Percentiles rank a stretch among this genome's conserved stretches.
These are phyloP conservation scores for Microcebus murinus DNA, from an alignment of 2,113 vertebrate genomes.

Conservation along the genomic window DNA sequence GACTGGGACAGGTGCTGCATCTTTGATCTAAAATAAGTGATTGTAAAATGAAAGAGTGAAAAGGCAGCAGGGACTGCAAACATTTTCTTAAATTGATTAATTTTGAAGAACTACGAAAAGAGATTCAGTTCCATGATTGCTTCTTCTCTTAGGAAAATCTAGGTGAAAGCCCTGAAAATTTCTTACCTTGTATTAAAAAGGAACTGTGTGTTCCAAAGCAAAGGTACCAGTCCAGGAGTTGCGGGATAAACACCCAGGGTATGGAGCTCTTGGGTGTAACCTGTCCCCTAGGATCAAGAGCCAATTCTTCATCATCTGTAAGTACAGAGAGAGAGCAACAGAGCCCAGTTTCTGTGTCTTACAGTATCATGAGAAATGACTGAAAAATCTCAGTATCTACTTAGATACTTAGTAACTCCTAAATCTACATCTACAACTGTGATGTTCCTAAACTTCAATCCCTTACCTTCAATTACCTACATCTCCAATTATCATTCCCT, in stretches of 20 bases:
- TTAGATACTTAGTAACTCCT: background rate
- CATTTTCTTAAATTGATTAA: background rate
- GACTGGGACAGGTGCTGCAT: fast-evolving
- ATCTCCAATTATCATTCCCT: background rate
- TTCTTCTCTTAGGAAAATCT: constrained; percentile 40
- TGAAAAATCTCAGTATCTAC: background rate
- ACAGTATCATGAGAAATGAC: background rate
- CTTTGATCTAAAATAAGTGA: background rate
- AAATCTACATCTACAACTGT: background rate
- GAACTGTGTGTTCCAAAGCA: background rate
- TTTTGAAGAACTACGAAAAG: background rate
- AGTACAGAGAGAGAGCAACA: background rate
- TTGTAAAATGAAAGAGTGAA: background rate
- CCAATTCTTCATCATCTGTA: background rate
- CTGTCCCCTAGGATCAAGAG: background rate
- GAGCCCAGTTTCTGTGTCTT: background rate
- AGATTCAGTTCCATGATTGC: background rate
- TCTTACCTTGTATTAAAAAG: background rate
- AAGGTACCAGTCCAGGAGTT: background rate
- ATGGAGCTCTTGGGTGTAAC: background rate
- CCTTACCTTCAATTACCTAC: background rate
- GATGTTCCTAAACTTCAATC: background rate
- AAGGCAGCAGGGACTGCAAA: background rate
- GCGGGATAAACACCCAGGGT: background rate
- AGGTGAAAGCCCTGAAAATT: background rate